These are phyloP conservation scores for Vollenhovia emeryi DNA, from an alignment of 1,140 invertebrate species.

Conservation along the genomic window DNA sequence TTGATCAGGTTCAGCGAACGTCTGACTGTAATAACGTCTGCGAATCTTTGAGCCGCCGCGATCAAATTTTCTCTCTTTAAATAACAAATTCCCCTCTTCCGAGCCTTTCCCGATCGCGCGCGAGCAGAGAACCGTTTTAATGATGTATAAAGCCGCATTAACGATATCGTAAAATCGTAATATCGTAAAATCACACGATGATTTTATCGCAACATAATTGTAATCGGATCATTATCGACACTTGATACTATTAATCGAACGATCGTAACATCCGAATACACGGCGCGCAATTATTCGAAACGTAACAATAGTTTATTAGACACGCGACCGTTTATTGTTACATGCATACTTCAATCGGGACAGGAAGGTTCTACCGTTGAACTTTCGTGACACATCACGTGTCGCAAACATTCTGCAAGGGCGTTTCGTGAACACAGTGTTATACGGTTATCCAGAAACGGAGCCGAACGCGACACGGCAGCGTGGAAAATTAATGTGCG, in stretches of 20 bases:
- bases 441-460: constrained; percentile 26
- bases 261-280: background rate
- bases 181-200: background rate
- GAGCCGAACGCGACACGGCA: constrained; percentile 34
- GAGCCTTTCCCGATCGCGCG: background rate
- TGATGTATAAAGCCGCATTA: too few relatives aligned
- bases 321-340: constrained; percentile 1
- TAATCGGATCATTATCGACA: background rate
- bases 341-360: background rate
- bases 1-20: constrained; percentile 20
- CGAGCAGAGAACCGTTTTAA: background rate
- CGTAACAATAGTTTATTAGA: background rate
- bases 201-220: background rate
- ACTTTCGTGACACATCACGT: constrained; percentile 36
- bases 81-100: background rate
- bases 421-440: constrained; percentile 24
- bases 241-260: background rate
- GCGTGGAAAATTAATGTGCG: constrained; percentile 49
- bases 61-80: constrained; percentile 23
- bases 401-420: constrained; percentile 34
- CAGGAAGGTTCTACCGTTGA: background rate
- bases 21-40: constrained; percentile 31
- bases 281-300: background rate
- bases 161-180: background rate
- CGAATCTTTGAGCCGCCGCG: constrained; percentile 41